These are phyloP conservation scores for Synanthedon andrenaeformis DNA, from an alignment of 2,888 invertebrate genomes.

Conservation along the genomic window DNA sequence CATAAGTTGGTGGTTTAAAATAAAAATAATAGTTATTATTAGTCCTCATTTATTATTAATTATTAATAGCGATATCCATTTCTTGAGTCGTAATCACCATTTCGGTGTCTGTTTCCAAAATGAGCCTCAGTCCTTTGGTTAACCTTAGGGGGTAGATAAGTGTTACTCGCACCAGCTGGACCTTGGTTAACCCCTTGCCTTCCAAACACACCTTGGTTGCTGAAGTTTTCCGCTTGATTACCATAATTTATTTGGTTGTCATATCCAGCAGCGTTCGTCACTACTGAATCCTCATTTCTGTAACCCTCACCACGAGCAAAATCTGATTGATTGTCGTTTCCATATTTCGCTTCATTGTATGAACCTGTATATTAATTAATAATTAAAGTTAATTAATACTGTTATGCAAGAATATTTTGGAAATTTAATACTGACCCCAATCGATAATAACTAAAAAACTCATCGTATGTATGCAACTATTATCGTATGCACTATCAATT, in stretches of 20 bases:
- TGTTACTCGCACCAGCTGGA: constrained; percentile 16
- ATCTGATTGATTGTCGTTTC: constrained; percentile 11
- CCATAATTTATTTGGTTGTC: background rate
- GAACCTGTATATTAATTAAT: constrained; percentile 29
- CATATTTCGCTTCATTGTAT: constrained; percentile 47
- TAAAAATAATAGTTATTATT: too few species aligned
- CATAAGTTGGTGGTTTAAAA: too few species aligned
- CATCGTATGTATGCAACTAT: too few species aligned
- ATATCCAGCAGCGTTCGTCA: constrained; percentile 29
- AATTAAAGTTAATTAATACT: too few species aligned
- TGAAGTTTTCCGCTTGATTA: background rate
- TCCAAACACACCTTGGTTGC: background rate
- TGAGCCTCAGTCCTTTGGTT: constrained; percentile 11
- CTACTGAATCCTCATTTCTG: constrained; percentile 30
- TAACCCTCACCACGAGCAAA: constrained; percentile 12
- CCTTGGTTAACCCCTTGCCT: background rate
- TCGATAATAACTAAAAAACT: too few species aligned
- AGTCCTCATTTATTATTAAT: too few species aligned
- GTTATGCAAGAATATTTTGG: too few species aligned
- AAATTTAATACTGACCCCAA: too few species aligned
- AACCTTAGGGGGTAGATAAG: constrained; percentile 34
- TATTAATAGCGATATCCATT: constrained; percentile 32
- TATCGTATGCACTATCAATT: too few species aligned
- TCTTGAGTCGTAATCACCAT: constrained; percentile 25
- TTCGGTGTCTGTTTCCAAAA: constrained; percentile 16